These are phyloP conservation scores for Spea multiplicata DNA, from an alignment of 2,113 vertebrate genomes.

Conservation along the genomic window DNA sequence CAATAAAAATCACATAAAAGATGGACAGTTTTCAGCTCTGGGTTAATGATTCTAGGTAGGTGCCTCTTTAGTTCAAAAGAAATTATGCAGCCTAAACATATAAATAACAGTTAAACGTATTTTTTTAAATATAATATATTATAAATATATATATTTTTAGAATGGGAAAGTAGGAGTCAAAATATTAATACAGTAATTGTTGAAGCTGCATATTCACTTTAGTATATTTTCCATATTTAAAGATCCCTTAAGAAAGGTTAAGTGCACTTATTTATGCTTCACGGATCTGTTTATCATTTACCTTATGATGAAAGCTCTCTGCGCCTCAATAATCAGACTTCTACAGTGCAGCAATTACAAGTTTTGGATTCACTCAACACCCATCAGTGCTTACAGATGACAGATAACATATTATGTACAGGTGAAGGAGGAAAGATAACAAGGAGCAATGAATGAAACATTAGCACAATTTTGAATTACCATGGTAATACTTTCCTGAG, in stretches of 20 bases:
- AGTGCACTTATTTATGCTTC: conserved; percentile 40
- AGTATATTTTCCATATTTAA: conserved; percentile 24
- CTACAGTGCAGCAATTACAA: conserved; percentile 40
- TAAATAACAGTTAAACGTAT: too few species aligned
- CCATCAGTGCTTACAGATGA: conserved; percentile 46
- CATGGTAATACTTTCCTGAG: background rate
- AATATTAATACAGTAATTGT: background rate
- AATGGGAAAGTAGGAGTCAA: too few species aligned
- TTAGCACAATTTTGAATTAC: conserved; percentile 24
- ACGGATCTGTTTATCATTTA: conserved; percentile 33
- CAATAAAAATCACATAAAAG: too few species aligned
- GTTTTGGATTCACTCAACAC: conserved; percentile 42
- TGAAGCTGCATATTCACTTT: background rate
- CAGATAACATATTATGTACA: conserved; percentile 41
- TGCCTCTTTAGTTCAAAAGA: too few species aligned
- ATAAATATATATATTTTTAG: too few species aligned
- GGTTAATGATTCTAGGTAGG: too few species aligned
- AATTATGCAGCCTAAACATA: too few species aligned
- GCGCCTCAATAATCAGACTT: conserved; percentile 40
- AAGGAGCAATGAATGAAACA: conserved; percentile 33
- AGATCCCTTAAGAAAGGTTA: conserved; percentile 8
- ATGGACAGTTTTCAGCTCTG: too few species aligned
- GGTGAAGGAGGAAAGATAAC: conserved; percentile 36
- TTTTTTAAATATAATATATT: too few species aligned
- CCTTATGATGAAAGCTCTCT: conserved; percentile 21